These are phyloP conservation scores for Ictalurus furcatus DNA, from an alignment of 2,113 vertebrate species.

Conservation along the genomic window DNA sequence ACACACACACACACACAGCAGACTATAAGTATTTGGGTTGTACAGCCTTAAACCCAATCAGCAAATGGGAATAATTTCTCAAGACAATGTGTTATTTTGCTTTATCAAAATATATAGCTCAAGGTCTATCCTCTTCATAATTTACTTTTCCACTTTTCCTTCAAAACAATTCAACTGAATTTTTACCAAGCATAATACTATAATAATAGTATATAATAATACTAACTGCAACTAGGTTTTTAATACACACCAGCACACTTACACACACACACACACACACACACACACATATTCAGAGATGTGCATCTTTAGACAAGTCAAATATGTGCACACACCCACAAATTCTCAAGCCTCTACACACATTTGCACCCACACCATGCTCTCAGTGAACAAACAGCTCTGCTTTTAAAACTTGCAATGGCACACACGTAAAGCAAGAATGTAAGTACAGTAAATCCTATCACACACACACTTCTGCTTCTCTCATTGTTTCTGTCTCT, in stretches of 20 bases:
- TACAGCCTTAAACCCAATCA: conserved; percentile 13
- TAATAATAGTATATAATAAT: no score
- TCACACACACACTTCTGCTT: conserved; percentile 2
- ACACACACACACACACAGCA: conserved; percentile 53
- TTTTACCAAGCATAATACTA: conserved; percentile 10
- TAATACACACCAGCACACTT: not conserved
- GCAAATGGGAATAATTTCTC: conserved; percentile 16
- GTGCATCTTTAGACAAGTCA: conserved; percentile 11
- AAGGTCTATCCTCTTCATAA: conserved; percentile 44
- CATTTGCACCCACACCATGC: not conserved
- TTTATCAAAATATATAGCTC: conserved; percentile 17
- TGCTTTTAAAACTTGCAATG: conserved; percentile 10
- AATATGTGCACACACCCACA: conserved; percentile 19
- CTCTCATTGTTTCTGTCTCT: conserved; percentile 29
- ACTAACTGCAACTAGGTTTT: not conserved
- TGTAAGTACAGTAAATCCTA: conserved; percentile 27
- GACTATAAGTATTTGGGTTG: not conserved
- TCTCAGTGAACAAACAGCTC: conserved; percentile 6
- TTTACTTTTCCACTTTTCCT: conserved; percentile 52
- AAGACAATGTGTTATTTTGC: conserved; percentile 32
- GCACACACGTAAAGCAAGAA: not conserved
- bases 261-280: conserved; percentile 15
- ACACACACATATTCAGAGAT: not conserved
- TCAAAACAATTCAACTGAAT: conserved; percentile 54
- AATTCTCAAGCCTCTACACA: conserved; percentile 17